Evolutionary conservation across 2,113 vertebrate genomes (phyloP).

Genomic region (Oncorhynchus tshawytscha): DNA sequence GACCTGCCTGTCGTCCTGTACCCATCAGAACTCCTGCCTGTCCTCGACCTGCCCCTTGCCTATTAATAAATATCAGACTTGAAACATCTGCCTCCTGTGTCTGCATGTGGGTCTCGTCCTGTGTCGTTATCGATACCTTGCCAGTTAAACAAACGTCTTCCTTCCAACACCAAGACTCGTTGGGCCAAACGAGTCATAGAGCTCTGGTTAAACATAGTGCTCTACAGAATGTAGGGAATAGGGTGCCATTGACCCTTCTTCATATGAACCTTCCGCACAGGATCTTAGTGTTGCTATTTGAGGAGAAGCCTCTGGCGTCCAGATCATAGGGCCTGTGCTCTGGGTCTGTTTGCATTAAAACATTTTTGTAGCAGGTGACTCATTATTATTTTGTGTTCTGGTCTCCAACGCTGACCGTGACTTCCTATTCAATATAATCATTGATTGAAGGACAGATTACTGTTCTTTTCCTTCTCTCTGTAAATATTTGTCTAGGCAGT

Average conservation of each 20-base stretch:
- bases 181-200: not conserved
- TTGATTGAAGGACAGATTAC: slow-evolving; percentile 56
- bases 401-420: slow-evolving; percentile 40
- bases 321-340: slow-evolving; percentile 33
- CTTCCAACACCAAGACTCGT: not conserved
- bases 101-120: too few relatives aligned
- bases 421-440: slow-evolving; percentile 48
- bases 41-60: too few relatives aligned
- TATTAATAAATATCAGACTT: too few relatives aligned
- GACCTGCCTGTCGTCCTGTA: too few relatives aligned
- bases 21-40: too few relatives aligned
- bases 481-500: slow-evolving; percentile 61
- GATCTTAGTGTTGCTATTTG: slow-evolving; percentile 38
- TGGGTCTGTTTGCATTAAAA: slow-evolving; percentile 54
- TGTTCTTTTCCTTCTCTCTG: too few relatives aligned
- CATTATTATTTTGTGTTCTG: slow-evolving; percentile 54
- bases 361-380: slow-evolving; percentile 50
- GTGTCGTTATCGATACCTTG: too few relatives aligned
- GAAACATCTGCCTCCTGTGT: too few relatives aligned
- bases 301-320: slow-evolving; percentile 43
- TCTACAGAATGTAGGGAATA: too few relatives aligned
- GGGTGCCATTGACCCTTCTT: too few relatives aligned
- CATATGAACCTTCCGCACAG: slow-evolving; percentile 9
- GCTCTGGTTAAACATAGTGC: too few relatives aligned
- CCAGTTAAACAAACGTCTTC: not conserved